Conservation (phyloP, 2,888 invertebrate genomes). For the Apamea crenata region DNA sequence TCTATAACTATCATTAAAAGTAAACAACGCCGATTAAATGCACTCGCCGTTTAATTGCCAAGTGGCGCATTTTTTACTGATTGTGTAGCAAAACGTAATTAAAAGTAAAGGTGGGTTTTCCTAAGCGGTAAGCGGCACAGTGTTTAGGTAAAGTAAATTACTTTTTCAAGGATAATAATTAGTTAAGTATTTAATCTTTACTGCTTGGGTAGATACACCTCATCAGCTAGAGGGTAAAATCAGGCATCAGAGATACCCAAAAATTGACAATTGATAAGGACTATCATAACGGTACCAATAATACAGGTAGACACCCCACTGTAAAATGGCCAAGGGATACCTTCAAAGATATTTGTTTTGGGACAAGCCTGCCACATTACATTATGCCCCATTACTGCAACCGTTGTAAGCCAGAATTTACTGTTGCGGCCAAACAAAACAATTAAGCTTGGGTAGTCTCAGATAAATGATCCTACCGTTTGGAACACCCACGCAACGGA, state of each 20-base stretch:
- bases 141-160: neutral
- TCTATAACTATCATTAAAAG: conserved; percentile 36
- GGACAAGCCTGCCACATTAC: no score
- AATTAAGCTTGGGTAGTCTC: neutral
- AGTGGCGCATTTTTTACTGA: conserved; percentile 34
- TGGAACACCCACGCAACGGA: neutral
- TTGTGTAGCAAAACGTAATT: conserved; percentile 29
- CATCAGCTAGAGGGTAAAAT: neutral
- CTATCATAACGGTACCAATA: neutral
- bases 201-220: neutral
- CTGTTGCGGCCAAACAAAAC: neutral
- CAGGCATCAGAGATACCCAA: no score
- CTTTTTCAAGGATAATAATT: neutral
- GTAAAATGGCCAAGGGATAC: neutral
- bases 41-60: conserved; percentile 42
- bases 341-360: neutral
- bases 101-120: conserved; percentile 23
- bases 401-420: neutral
- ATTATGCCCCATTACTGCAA: neutral
- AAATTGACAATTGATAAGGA: neutral
- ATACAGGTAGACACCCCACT: neutral
- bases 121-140: neutral
- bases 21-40: conserved; percentile 43
- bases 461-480: neutral
- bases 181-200: neutral